phyloP scores from a whole-genome alignment of 2,888 invertebrate genomes.

The Onchidella celtica region DNA sequence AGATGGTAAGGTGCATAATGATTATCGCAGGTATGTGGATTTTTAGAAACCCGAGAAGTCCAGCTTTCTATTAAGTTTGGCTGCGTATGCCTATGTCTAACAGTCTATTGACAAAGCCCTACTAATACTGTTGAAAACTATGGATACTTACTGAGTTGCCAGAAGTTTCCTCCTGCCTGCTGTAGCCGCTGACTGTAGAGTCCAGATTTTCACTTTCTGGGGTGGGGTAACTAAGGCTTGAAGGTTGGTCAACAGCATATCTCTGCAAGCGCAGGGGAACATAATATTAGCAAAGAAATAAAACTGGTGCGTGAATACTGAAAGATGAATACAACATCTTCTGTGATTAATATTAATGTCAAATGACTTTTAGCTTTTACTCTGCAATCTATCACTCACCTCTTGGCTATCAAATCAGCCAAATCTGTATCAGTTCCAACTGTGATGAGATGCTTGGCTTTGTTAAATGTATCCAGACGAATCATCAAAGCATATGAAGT shows the following conservation, averaged over 20 bases:
- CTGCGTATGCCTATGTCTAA: no score
- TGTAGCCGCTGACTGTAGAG: background rate
- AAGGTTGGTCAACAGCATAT: background rate
- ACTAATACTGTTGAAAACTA: no score
- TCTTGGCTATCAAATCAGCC: background rate
- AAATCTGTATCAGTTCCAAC: background rate
- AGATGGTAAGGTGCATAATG: no score
- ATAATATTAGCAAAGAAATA: background rate
- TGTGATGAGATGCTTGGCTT: slow-evolving; percentile 35
- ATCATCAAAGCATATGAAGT: slow-evolving; percentile 31
- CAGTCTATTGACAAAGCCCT: no score
- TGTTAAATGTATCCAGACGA: slow-evolving; percentile 47
- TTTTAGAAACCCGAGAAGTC: no score
- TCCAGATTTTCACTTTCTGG: slow-evolving; percentile 6
- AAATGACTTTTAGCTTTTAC: no score
- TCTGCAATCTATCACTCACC: no score
- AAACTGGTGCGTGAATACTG: background rate
- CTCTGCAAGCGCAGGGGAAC: slow-evolving; percentile 8
- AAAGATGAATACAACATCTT: background rate
- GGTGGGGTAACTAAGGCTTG: background rate
- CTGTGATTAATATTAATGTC: background rate
- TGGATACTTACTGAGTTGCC: background rate
- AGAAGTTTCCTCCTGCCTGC: background rate
- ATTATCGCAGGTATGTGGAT: no score
- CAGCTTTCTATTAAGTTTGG: no score